Conservation (phyloP, 1,140 invertebrate species). For the Drosophila kurseongensis region DNA sequence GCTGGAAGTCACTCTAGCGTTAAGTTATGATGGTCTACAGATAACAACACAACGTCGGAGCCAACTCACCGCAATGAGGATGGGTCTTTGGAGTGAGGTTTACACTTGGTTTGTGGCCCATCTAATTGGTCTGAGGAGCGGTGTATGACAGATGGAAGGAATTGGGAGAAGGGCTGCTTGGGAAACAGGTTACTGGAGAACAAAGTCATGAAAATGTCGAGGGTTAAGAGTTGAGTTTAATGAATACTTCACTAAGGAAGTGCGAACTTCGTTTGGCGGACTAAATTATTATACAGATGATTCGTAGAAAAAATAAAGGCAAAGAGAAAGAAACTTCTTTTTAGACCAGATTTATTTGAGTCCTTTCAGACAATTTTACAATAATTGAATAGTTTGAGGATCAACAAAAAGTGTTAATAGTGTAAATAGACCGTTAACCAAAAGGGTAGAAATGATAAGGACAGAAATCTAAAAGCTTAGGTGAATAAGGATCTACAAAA, state of each 20-base stretch:
- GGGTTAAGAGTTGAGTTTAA: slow-evolving; percentile 2
- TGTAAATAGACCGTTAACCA: too few relatives aligned
- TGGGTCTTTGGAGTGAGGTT: not conserved
- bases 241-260: slow-evolving; percentile 17
- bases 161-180: slow-evolving; percentile 24
- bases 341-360: not conserved
- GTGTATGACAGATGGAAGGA: slow-evolving; percentile 6
- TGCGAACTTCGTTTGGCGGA: slow-evolving; percentile 1
- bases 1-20: slow-evolving; percentile 68
- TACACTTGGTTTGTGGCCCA: slow-evolving; percentile 40
- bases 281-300: not conserved
- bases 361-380: not conserved
- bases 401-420: too few relatives aligned
- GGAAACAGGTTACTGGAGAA: slow-evolving; percentile 43
- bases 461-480: too few relatives aligned
- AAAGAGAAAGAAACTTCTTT: not conserved
- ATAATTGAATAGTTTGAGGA: too few relatives aligned
- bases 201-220: not conserved
- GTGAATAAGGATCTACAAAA: not conserved
- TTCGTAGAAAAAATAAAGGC: not conserved
- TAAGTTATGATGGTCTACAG: slow-evolving; percentile 68
- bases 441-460: too few relatives aligned
- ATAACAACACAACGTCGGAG: slow-evolving; percentile 43
- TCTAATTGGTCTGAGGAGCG: slow-evolving; percentile 47
- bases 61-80: slow-evolving; percentile 11